Conservation (phyloP, 2,888 invertebrate species). For the Spodoptera picta region DNA sequence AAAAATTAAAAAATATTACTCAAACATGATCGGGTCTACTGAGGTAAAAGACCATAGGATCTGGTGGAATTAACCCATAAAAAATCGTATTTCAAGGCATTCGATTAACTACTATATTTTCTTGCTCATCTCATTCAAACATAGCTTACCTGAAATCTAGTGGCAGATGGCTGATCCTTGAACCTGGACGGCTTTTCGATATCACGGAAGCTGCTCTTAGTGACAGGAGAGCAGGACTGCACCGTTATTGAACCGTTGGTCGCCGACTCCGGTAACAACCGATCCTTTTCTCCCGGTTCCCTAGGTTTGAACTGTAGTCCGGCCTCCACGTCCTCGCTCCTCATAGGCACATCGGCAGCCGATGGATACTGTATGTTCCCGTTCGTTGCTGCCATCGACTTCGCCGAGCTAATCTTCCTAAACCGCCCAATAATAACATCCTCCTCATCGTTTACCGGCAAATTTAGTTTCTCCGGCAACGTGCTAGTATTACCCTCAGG, state of each 20-base stretch:
- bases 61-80: too few relatives aligned
- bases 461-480: conserved; percentile 62
- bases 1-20: too few relatives aligned
- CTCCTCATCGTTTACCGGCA: conserved; percentile 78
- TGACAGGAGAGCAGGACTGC: conserved; percentile 70
- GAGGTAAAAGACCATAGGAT: too few relatives aligned
- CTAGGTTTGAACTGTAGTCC: conserved; percentile 78
- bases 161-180: conserved; percentile 89
- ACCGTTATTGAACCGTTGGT: conserved; percentile 62
- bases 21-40: too few relatives aligned
- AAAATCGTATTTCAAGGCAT: too few relatives aligned
- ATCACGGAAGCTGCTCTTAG: conserved; percentile 90
- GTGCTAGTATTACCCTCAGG: conserved; percentile 60
- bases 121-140: too few relatives aligned
- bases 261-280: conserved; percentile 66
- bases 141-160: conserved; percentile 88
- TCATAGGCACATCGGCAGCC: conserved; percentile 72
- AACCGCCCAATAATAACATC: conserved; percentile 86
- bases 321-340: conserved; percentile 75
- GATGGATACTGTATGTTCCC: conserved; percentile 83
- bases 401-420: conserved; percentile 86
- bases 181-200: conserved; percentile 90
- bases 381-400: conserved; percentile 87
- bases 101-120: too few relatives aligned
- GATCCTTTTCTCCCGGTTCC: conserved; percentile 73